A percentile compares a stretch with the other conserved stretches of the same genome.
Conservation (phyloP, 2,113 vertebrate species). For the Mastomys coucha region DNA sequence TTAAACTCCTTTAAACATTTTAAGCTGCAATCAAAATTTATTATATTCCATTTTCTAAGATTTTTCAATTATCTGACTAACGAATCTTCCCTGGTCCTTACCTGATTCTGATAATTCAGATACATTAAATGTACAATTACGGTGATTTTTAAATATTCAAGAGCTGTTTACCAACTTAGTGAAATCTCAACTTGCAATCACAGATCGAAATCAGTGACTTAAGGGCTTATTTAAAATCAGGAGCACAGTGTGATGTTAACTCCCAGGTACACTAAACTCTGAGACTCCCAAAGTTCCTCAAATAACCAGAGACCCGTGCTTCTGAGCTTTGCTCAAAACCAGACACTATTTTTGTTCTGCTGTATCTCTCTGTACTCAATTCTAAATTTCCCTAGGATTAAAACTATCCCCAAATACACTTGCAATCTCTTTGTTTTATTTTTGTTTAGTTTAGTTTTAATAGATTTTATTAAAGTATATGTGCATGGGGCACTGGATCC, state of each 20-base stretch:
- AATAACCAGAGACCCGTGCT: not conserved
- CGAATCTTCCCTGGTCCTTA: constrained; percentile 33
- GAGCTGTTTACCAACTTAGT: constrained; percentile 65
- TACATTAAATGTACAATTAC: constrained; percentile 45
- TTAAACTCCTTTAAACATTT: constrained; percentile 79
- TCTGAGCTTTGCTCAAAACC: not conserved
- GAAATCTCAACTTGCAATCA: constrained; percentile 48
- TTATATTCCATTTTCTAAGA: constrained; percentile 69
- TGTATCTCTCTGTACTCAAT: not conserved
- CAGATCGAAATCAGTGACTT: constrained; percentile 49
- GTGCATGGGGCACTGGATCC: not conserved
- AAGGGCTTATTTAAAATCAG: constrained; percentile 60
- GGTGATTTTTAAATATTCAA: constrained; percentile 71
- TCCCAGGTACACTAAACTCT: not conserved
- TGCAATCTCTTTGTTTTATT: not conserved
- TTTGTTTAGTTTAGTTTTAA: not conserved
- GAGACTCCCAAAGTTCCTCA: constrained; percentile 13
- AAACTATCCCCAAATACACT: not conserved
- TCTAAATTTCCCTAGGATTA: not conserved
- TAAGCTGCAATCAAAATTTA: constrained; percentile 76
- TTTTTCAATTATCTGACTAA: constrained; percentile 69
- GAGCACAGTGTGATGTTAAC: not conserved
- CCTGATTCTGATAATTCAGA: constrained; percentile 65
- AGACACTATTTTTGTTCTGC: not conserved
- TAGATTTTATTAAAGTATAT: not conserved